Evolutionary conservation across 2,797 vertebrate species (phyloP).

Genomic region (Chelon auratus): DNA sequence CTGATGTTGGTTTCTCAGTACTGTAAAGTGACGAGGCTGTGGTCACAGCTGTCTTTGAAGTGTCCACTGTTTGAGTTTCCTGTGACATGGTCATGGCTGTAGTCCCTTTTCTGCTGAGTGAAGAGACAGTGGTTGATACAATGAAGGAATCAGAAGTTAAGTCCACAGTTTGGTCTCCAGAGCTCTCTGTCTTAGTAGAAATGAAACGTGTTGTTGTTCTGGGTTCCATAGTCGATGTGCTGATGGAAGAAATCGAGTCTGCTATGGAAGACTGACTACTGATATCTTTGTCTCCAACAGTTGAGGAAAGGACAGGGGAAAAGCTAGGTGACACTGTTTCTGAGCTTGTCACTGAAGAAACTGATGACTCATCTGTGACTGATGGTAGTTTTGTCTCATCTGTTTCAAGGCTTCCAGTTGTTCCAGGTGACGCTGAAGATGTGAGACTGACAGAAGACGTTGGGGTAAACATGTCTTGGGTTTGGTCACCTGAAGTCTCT

Average conservation of each 20-base stretch:
- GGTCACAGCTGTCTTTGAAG: background rate
- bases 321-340: too few species aligned
- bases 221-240: background rate
- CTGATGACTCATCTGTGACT: background rate
- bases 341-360: too few species aligned
- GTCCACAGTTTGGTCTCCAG: background rate
- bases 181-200: conserved; percentile 1
- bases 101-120: background rate
- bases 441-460: background rate
- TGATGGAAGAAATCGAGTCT: background rate
- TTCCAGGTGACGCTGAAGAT: background rate
- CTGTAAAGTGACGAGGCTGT: conserved; percentile 1
- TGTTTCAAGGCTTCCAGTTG: background rate
- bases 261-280: background rate
- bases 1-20: too few species aligned
- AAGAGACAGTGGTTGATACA: background rate
- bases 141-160: background rate
- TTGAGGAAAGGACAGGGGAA: background rate
- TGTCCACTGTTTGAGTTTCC: background rate
- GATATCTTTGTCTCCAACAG: background rate
- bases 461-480: too few species aligned
- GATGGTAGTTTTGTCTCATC: background rate
- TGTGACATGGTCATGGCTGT: background rate
- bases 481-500: too few species aligned
- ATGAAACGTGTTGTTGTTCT: background rate